Percentiles rank a stretch among this genome's conserved stretches.
Evolutionary conservation across 2,797 vertebrate species (phyloP).

Genomic region (Aythya fuligula): DNA sequence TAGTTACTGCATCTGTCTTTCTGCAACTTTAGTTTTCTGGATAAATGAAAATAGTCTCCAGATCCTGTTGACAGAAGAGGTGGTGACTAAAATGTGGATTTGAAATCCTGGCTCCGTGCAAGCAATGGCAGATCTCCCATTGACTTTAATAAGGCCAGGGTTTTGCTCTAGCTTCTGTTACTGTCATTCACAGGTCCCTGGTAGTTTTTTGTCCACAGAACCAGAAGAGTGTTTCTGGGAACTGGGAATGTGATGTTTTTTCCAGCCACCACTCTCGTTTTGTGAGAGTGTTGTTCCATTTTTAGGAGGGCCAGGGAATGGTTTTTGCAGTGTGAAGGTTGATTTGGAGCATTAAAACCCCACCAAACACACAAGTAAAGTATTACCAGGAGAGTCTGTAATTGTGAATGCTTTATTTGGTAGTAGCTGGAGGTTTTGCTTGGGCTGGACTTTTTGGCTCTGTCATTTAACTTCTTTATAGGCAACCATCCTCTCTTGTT

Average conservation of each 20-base stretch:
- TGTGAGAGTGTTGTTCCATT: background rate
- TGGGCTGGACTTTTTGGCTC: background rate
- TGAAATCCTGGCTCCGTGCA: background rate
- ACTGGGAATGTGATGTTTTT: background rate
- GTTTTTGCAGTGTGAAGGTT: background rate
- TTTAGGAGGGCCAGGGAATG: background rate
- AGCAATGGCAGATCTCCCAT: background rate
- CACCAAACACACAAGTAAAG: background rate
- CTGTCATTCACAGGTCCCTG: background rate
- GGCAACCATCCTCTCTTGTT: background rate
- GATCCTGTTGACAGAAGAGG: conserved; percentile 71
- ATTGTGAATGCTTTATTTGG: background rate
- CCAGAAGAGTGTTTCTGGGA: conserved; percentile 4
- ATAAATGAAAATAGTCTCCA: conserved; percentile 50
- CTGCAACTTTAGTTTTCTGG: conserved; percentile 45
- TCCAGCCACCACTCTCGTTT: background rate
- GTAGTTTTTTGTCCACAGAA: background rate
- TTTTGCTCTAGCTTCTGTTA: background rate
- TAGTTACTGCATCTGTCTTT: conserved; percentile 13
- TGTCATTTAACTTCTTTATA: background rate
- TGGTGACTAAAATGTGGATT: background rate
- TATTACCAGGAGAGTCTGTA: background rate
- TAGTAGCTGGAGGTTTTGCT: background rate
- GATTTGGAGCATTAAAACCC: background rate
- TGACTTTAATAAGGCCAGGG: background rate